A percentile compares a stretch with the other conserved stretches of the same genome.
Conservation (phyloP, 2,888 invertebrate species). For the Drosophila melanosoma region DNA sequence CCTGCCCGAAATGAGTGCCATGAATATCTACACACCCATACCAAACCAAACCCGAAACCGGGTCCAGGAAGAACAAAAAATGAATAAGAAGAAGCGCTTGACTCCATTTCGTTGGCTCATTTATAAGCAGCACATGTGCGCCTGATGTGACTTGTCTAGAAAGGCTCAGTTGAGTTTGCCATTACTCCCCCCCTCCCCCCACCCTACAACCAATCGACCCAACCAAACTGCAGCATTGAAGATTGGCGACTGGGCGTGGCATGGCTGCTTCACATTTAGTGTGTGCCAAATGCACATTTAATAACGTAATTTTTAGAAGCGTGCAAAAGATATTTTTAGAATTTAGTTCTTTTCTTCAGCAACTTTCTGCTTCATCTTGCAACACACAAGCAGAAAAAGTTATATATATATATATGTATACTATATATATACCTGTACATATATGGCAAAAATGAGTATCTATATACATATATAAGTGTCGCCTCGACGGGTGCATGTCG, state of each 20-base stretch:
- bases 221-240: slow-evolving; percentile 14
- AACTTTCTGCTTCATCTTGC: slow-evolving; percentile 73
- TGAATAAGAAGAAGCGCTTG: slow-evolving; percentile 32
- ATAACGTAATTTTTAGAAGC: slow-evolving; percentile 81
- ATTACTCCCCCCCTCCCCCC: slow-evolving; percentile 25
- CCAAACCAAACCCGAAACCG: not conserved
- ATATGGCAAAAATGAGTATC: slow-evolving; percentile 2
- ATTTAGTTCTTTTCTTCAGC: slow-evolving; percentile 62
- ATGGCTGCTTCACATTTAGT: slow-evolving; percentile 66
- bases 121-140: slow-evolving; percentile 74
- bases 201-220: not conserved
- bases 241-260: slow-evolving; percentile 21
- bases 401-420: slow-evolving; percentile 19
- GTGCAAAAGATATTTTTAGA: slow-evolving; percentile 80
- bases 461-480: slow-evolving; percentile 21
- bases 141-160: slow-evolving; percentile 61
- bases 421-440: not conserved
- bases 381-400: slow-evolving; percentile 45
- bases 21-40: not conserved
- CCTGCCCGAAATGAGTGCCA: slow-evolving; percentile 52
- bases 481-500: slow-evolving; percentile 53
- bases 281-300: slow-evolving; percentile 80
- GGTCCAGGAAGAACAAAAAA: slow-evolving; percentile 23
- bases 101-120: slow-evolving; percentile 64
- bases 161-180: slow-evolving; percentile 54